Base-by-base conservation (phyloP, 1,140 invertebrate species). In the Colletes latitarsis region DNA sequence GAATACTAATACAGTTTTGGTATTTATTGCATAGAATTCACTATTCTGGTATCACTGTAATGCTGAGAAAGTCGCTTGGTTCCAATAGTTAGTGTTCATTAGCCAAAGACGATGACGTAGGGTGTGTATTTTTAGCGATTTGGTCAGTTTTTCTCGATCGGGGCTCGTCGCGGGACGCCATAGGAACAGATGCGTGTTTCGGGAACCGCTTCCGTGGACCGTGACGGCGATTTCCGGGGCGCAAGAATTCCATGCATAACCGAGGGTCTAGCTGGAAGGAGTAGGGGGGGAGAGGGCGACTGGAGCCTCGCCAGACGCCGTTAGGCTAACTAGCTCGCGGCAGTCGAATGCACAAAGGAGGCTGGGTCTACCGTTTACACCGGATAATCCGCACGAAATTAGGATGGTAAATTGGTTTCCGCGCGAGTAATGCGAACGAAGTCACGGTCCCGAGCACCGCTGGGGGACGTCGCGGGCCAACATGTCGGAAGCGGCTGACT, bases 291-390 rank as follows among this genome's bases (percentile, higher is more conserved):
- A 4, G 49, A 12, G 49, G 10, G 3, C 21, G 77, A 76, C 79
- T 70, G 68, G 81, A 79, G 64, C 46, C 53, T 62, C 63, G 78
- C 82, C 82, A 81, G 73, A 52, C 62, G 58, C 73, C 68, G 90
- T 91, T 92, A 90, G 88, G 86, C 88, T 90, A 91, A 91, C 89
- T 90, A 91, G 87, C 85, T 89, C 82, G 83, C 82, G 83, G 75
- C 78, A 63, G 43, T 39, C 74, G 67, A 77, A 77, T 64, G 80
- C 67, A 74, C 80, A 82, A 77, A 77, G 80, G 75, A 52, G 67
- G 19, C 46, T 41, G 60, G 60, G 12, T 19, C 30, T 71, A 66
- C 75, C 81, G 67, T 85, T 89, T 86, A 84, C 72, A 71, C 70
- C 69, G 80, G 79, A 88, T 91, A 91, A 91, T 91, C 88, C 88